Evolutionary conservation across 2,113 vertebrate species (phyloP).

Genomic region (Callipepla californica): DNA sequence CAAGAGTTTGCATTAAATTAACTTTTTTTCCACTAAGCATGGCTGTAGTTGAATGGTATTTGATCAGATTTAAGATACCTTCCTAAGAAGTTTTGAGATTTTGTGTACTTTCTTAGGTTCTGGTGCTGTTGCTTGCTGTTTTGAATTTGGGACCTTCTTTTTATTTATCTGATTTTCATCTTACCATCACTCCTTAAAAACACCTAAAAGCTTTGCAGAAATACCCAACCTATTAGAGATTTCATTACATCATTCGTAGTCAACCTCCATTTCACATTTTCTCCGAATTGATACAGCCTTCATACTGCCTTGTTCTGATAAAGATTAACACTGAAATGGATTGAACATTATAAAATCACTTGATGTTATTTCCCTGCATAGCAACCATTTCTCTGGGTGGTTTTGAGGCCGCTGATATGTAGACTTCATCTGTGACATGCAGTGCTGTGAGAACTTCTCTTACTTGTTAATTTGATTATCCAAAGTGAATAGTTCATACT

Average conservation of each 20-base stretch:
- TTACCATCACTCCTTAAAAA: background rate
- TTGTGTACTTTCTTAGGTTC: background rate
- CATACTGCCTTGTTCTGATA: background rate
- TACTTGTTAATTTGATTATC: background rate
- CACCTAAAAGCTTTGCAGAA: background rate
- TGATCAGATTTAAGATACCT: background rate
- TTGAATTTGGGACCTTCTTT: background rate
- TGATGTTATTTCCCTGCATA: background rate
- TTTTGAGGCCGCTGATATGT: background rate
- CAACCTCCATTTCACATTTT: background rate
- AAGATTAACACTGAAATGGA: background rate
- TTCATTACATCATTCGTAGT: background rate
- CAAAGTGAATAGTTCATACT: background rate
- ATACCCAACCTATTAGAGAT: background rate
- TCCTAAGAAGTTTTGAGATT: background rate
- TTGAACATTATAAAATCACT: background rate
- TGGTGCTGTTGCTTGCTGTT: background rate
- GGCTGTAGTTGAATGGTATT: background rate
- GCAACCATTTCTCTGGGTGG: background rate
- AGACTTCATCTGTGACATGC: background rate
- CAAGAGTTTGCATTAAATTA: background rate
- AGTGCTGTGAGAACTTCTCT: background rate
- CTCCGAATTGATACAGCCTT: background rate
- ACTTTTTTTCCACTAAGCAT: background rate
- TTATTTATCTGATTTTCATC: background rate